Percentiles rank a stretch among this genome's conserved stretches.
Conservation (phyloP, 2,113 vertebrate genomes). For the Myotis davidii region DNA sequence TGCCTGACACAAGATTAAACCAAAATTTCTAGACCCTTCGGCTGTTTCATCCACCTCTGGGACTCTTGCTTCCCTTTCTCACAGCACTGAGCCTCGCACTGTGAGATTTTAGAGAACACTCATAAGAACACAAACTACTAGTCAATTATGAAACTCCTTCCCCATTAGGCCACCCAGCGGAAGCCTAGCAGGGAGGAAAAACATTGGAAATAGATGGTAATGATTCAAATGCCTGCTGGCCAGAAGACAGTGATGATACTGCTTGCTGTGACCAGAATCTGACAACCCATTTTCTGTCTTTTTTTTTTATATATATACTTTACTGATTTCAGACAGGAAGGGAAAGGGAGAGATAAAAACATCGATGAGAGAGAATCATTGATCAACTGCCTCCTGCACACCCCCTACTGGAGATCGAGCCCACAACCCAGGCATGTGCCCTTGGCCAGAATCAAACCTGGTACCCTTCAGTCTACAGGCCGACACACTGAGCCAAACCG, state of each 20-base stretch:
- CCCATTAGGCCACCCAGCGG: neutral
- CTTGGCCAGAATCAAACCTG: too few relatives aligned
- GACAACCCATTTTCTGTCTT: neutral
- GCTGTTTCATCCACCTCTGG: neutral
- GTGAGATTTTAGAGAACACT: constrained; percentile 25
- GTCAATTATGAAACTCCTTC: neutral
- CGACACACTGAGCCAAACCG: too few relatives aligned
- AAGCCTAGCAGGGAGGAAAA: neutral
- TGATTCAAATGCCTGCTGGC: neutral
- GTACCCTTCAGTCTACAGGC: too few relatives aligned
- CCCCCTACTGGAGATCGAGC: too few relatives aligned
- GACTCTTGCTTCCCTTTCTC: neutral
- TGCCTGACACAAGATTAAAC: neutral
- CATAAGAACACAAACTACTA: constrained; percentile 21
- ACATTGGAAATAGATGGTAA: neutral
- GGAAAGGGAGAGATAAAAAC: too few relatives aligned
- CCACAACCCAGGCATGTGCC: too few relatives aligned
- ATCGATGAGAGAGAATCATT: too few relatives aligned
- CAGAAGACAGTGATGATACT: neutral
- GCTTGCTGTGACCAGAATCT: constrained; percentile 15
- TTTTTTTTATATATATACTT: too few relatives aligned
- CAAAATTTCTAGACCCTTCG: neutral
- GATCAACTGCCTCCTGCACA: too few relatives aligned
- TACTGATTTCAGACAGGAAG: too few relatives aligned
- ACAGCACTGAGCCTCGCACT: neutral